Evolutionary conservation across 2,113 vertebrate genomes (phyloP).

Genomic region (Recurvirostra avosetta): DNA sequence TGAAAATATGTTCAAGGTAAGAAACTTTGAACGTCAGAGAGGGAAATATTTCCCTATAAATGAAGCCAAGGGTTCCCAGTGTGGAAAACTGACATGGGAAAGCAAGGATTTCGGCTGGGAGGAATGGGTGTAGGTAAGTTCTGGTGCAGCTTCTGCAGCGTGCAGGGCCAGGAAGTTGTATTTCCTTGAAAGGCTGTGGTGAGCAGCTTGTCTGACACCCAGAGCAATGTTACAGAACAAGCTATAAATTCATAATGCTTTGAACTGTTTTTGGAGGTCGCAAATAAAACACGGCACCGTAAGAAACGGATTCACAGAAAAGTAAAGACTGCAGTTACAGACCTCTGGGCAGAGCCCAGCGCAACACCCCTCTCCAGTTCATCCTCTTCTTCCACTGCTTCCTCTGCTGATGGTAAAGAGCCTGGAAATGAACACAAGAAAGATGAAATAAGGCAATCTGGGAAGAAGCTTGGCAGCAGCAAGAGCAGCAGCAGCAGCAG

Average conservation of each 20-base stretch:
- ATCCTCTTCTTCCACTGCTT: not conserved
- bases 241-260: not conserved
- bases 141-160: not conserved
- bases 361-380: not conserved
- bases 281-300: constrained; percentile 22
- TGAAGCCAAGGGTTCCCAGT: not conserved
- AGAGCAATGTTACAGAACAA: not conserved
- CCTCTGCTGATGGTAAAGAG: not conserved
- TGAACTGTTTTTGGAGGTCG: constrained; percentile 14
- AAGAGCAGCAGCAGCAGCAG: not conserved
- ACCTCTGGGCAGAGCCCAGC: not conserved
- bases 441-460: not conserved
- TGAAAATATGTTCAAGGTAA: constrained; percentile 48
- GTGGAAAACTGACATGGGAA: not conserved
- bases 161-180: not conserved
- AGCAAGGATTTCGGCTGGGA: not conserved
- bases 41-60: not conserved
- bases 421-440: not conserved
- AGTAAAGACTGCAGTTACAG: not conserved
- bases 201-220: not conserved
- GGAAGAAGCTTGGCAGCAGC: not conserved
- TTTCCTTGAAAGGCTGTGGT: not conserved
- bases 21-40: not conserved
- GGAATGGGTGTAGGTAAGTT: not conserved
- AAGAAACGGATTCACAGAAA: not conserved